phyloP scores from a whole-genome alignment of 2,113 vertebrate species.

The Laterallus jamaicensis region DNA sequence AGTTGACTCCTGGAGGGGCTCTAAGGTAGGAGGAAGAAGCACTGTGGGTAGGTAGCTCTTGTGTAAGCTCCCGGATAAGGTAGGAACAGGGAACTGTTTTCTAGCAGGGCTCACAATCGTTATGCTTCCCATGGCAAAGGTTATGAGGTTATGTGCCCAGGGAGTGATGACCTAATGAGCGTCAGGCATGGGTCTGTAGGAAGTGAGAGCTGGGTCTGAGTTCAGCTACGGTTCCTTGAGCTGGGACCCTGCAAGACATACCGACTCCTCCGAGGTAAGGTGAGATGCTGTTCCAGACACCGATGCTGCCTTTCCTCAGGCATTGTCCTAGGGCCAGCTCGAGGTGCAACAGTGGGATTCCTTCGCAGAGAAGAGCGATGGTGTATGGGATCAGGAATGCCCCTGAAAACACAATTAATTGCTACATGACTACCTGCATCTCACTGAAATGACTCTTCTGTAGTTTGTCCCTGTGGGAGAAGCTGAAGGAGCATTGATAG shows the following conservation, averaged over 20 bases:
- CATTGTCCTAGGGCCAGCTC: slow-evolving; percentile 89
- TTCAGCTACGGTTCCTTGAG: background rate
- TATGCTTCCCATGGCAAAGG: background rate
- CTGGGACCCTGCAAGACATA: slow-evolving; percentile 17
- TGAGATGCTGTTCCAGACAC: slow-evolving; percentile 86
- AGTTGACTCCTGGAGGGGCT: background rate
- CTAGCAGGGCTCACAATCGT: background rate
- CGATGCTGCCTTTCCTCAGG: slow-evolving; percentile 82
- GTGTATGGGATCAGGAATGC: slow-evolving; percentile 92
- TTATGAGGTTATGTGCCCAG: background rate
- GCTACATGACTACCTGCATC: background rate
- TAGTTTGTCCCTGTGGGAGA: background rate
- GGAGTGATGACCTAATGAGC: background rate
- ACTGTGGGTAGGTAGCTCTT: background rate
- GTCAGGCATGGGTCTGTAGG: background rate
- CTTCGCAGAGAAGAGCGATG: slow-evolving; percentile 85
- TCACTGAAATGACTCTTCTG: background rate
- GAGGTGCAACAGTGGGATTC: slow-evolving; percentile 86
- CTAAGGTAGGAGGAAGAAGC: background rate
- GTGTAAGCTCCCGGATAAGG: background rate
- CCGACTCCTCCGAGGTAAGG: slow-evolving; percentile 86
- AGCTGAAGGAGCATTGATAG: background rate
- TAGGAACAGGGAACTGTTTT: accelerated
- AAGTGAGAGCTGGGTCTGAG: background rate
- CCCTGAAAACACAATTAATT: slow-evolving; percentile 70